A percentile compares a stretch with the other conserved stretches of the same genome.
phyloP scores from a whole-genome alignment of 2,888 invertebrate genomes.

The Diadegma fenestrale region DNA sequence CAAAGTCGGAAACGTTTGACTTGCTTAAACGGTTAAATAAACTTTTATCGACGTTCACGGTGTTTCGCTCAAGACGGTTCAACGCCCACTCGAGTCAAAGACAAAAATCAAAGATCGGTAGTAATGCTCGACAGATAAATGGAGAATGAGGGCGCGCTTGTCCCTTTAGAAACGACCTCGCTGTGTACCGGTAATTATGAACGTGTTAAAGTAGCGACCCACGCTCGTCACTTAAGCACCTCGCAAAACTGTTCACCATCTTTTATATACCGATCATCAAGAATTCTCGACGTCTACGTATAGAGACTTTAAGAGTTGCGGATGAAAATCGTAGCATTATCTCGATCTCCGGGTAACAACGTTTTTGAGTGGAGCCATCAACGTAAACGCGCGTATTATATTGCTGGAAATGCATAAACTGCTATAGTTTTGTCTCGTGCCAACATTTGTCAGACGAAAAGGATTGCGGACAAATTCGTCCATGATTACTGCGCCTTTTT shows the following conservation, averaged over 20 bases:
- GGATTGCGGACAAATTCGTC: not conserved
- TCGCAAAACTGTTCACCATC: not conserved
- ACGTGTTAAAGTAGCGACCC: conserved; percentile 29
- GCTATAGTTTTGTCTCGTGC: not conserved
- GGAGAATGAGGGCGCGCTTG: conserved; percentile 37
- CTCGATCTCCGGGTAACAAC: not conserved
- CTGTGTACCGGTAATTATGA: conserved; percentile 67
- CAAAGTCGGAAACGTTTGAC: not conserved
- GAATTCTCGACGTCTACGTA: conserved; percentile 14
- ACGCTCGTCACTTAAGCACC: conserved; percentile 25
- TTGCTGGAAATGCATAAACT: not conserved
- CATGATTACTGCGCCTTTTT: conserved; percentile 9
- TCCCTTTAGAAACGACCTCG: conserved; percentile 48
- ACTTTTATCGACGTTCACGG: not conserved
- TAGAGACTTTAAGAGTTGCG: not conserved
- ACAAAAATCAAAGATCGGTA: conserved; percentile 19
- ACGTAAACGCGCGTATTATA: not conserved
- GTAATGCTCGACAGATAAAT: conserved; percentile 29
- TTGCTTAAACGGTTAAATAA: not conserved
- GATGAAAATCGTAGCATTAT: not conserved
- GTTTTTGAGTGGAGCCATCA: not conserved
- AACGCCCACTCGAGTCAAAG: conserved; percentile 17
- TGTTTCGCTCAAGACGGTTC: not conserved
- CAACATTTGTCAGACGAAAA: not conserved
- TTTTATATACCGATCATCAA: conserved; percentile 4